Percentiles rank a stretch among this genome's conserved stretches.
Conservation (phyloP, 1,140 invertebrate genomes). For the Ceratina calcarata region DNA sequence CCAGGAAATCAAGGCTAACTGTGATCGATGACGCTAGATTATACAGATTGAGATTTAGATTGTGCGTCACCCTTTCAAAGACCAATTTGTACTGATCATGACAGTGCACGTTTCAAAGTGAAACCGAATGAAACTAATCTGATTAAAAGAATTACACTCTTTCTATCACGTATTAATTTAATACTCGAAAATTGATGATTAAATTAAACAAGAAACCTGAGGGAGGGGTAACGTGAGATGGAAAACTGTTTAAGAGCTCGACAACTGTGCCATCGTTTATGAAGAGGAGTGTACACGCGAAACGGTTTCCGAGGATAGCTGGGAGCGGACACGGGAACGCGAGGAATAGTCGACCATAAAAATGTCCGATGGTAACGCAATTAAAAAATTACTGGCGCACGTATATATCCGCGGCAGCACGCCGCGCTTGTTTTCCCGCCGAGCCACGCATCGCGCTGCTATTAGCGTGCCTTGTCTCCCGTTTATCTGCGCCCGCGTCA, state of each 20-base stretch:
- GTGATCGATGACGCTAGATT: conserved; percentile 25
- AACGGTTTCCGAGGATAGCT: conserved; percentile 28
- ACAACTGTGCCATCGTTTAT: no score
- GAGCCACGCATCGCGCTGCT: conserved; percentile 37
- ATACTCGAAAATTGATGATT: not conserved
- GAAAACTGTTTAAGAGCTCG: no score
- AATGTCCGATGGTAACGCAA: conserved; percentile 67
- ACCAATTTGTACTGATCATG: not conserved
- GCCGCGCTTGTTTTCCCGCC: conserved; percentile 51
- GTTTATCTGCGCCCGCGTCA: conserved; percentile 20
- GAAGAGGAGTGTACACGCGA: not conserved
- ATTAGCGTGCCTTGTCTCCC: conserved; percentile 51
- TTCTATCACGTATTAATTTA: no score
- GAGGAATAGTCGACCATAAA: conserved; percentile 64
- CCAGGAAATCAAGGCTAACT: conserved; percentile 22
- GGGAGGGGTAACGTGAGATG: no score
- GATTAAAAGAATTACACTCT: not conserved
- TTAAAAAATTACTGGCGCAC: conserved; percentile 65
- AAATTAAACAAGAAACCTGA: not conserved
- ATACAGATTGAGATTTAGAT: conserved; percentile 17
- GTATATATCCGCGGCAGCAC: conserved; percentile 45
- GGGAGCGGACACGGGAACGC: conserved; percentile 27
- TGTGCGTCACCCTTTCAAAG: not conserved
- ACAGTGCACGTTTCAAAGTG: not conserved
- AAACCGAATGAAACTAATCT: not conserved